phyloP scores from a whole-genome alignment of 2,888 invertebrate species.

The Palloptera scutellata region DNA sequence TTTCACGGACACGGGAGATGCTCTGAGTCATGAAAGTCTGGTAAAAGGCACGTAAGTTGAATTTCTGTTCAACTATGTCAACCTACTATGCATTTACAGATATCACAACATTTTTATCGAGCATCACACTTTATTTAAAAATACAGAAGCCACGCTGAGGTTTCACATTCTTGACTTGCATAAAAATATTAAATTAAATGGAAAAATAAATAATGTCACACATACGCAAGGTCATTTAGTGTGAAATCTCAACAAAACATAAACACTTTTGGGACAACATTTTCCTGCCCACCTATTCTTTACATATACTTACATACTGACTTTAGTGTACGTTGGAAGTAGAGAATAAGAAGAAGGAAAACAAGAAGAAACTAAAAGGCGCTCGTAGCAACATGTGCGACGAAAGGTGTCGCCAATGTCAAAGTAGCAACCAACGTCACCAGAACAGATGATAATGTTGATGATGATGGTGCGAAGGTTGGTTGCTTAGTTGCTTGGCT shows the following conservation, averaged over 20 bases:
- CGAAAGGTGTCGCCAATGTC: slow-evolving; percentile 8
- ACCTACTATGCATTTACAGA: too few relatives aligned
- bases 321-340: too few relatives aligned
- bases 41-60: too few relatives aligned
- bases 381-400: neutral
- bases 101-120: too few relatives aligned
- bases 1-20: too few relatives aligned
- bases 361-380: neutral
- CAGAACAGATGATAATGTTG: neutral
- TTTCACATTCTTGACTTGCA: too few relatives aligned
- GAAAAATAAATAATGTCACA: slow-evolving; percentile 14
- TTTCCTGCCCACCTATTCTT: slow-evolving; percentile 14
- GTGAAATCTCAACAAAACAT: slow-evolving; percentile 20
- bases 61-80: too few relatives aligned
- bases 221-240: slow-evolving; percentile 22
- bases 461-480: neutral
- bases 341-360: slow-evolving; percentile 1
- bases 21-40: too few relatives aligned
- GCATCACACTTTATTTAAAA: too few relatives aligned
- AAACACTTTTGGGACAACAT: slow-evolving; percentile 18
- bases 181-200: neutral
- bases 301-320: neutral
- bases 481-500: neutral
- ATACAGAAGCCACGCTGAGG: too few relatives aligned
- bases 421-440: neutral